phyloP scores from a whole-genome alignment of 1,140 invertebrate genomes.

The Brachionus koreanus region DNA sequence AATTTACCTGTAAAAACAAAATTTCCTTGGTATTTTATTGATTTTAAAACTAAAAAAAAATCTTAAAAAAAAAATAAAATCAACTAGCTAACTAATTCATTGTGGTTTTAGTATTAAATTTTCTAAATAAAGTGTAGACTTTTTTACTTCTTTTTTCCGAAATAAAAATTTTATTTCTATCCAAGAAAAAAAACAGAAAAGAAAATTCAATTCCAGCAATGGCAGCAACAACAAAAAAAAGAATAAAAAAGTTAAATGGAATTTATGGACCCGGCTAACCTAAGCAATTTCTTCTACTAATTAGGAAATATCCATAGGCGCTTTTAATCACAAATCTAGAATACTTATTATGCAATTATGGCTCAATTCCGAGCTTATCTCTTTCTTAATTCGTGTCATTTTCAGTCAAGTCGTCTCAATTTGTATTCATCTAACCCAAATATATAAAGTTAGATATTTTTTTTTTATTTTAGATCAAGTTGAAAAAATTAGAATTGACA shows the following conservation, averaged over 20 bases:
- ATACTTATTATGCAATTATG: slow-evolving; percentile 38
- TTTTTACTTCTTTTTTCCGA: neutral
- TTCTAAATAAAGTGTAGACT: neutral
- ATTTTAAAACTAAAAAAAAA: neutral
- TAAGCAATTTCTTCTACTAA: neutral
- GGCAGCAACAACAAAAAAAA: too few species aligned
- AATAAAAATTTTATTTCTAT: neutral
- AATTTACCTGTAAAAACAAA: slow-evolving; percentile 13
- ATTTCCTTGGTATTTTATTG: slow-evolving; percentile 31
- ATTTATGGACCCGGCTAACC: neutral
- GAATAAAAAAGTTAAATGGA: neutral
- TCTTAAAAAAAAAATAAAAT: neutral
- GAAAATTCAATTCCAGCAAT: neutral
- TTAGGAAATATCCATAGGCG: slow-evolving; percentile 11
- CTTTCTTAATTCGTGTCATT: neutral
- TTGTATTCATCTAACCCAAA: slow-evolving; percentile 24
- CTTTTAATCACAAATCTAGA: slow-evolving; percentile 6
- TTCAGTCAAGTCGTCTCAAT: slow-evolving; percentile 39
- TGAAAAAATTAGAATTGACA: neutral
- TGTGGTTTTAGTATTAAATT: slow-evolving; percentile 15
- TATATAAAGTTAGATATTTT: slow-evolving; percentile 20
- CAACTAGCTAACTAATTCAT: neutral
- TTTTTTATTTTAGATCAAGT: neutral
- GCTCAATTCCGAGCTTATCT: slow-evolving; percentile 10
- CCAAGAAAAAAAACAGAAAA: neutral